A percentile compares a stretch with the other conserved stretches of the same genome.
Evolutionary conservation across 1,140 invertebrate genomes (phyloP).

Genomic region (Scaptodrosophila lebanonensis): DNA sequence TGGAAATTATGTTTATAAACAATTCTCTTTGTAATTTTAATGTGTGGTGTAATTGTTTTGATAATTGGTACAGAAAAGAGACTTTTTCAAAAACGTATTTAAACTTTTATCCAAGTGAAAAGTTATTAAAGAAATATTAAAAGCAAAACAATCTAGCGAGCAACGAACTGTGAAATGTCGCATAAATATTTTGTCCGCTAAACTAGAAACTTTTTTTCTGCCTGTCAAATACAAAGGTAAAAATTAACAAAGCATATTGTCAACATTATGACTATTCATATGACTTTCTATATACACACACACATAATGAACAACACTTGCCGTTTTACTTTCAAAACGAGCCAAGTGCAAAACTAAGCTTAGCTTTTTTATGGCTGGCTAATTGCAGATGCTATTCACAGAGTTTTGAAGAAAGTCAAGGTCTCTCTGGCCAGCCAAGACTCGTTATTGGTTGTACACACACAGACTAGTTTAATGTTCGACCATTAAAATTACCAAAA

Average conservation of each 20-base stretch:
- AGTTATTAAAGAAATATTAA: too few relatives aligned
- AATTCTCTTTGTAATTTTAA: too few relatives aligned
- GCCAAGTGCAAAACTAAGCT: slow-evolving; percentile 15
- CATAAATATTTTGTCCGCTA: slow-evolving; percentile 6
- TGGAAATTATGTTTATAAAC: too few relatives aligned
- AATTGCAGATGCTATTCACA: slow-evolving; percentile 45
- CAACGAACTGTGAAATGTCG: slow-evolving; percentile 44
- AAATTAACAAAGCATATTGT: slow-evolving; percentile 49
- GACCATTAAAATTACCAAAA: slow-evolving; percentile 54
- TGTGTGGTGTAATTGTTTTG: too few relatives aligned
- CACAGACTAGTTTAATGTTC: slow-evolving; percentile 11
- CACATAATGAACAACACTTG: slow-evolving; percentile 18
- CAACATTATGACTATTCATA: slow-evolving; percentile 27
- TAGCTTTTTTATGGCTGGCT: slow-evolving; percentile 42
- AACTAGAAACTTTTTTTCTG: slow-evolving; percentile 27
- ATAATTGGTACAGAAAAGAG: too few relatives aligned
- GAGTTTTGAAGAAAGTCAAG: slow-evolving; percentile 74
- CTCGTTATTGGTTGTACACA: too few relatives aligned
- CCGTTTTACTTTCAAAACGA: slow-evolving; percentile 54
- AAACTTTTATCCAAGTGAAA: too few relatives aligned
- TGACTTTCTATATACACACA: slow-evolving; percentile 57
- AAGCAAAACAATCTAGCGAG: slow-evolving; percentile 10
- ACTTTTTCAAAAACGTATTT: too few relatives aligned
- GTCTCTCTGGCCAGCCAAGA: too few relatives aligned
- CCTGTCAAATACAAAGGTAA: slow-evolving; percentile 39